Base-by-base conservation (phyloP, 1,140 invertebrate genomes). In the Zaprionus kolodkinae region DNA sequence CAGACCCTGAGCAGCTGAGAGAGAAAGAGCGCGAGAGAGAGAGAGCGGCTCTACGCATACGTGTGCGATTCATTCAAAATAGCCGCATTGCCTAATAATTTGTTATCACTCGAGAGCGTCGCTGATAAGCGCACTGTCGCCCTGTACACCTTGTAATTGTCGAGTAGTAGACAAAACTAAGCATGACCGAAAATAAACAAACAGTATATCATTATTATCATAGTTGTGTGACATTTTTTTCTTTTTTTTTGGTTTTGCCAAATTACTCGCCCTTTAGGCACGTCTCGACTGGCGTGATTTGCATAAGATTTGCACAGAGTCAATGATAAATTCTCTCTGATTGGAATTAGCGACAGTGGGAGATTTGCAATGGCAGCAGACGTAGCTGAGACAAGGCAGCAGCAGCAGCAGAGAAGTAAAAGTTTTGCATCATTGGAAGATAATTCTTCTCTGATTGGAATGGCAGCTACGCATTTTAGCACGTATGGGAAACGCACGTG, bases 401-500 rank as follows among this genome's bases (percentile, higher is more conserved):
- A 21, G n/a, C n/a, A n/a, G n/a, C n/a, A 1, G 15, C 5, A 43
- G 10, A 63, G 17, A 27, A 27, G 25, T 27, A 27, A 27, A 27
- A 27, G 27, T 6, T 30, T 3, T 30, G n/a, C 35, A 54, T 6
- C 15, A n/a, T 40, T 54, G 50, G 15, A 33, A 55, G 13, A 55
- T 43, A 54, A 55, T 33, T 15, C 11, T 45, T 15, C 25, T 45
- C 15, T 74, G 59, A 56, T 63, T 69, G 21, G 7, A 55, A 27
- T 73, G 36, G 36, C n/a, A 54, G 40, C 36, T 45, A 72, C 40
- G 62, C 67, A 75, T 75, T 70, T 75, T 43, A 64, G 67, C 72
- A 75, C 72, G 72, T 74, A 70, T 74, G 72, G 71, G 12, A 70
- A 69, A 52, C 43, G 66, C 72, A 74, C 67, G 66, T 69, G 65